Evolutionary conservation across 2,113 vertebrate genomes (phyloP).

Genomic region (Apodemus sylvaticus): DNA sequence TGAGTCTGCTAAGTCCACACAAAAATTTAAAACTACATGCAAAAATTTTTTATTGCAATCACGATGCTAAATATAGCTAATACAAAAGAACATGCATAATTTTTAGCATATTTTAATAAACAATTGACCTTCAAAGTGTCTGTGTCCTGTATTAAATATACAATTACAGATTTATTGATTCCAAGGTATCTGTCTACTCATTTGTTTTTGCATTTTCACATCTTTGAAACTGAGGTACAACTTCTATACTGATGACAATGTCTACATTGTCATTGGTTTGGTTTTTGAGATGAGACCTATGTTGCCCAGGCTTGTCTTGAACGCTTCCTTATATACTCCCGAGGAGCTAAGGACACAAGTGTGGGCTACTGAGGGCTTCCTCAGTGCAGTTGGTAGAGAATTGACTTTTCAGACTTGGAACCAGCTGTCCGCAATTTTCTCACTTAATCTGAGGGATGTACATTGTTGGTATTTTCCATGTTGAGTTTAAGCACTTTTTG

Average conservation of each 20-base stretch:
- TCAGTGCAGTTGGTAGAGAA: not conserved
- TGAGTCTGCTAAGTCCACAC: not conserved
- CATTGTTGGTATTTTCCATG: slow-evolving; percentile 22
- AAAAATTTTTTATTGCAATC: not conserved
- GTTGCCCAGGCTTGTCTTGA: not conserved
- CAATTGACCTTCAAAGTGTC: not conserved
- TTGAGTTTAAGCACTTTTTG: slow-evolving; percentile 1
- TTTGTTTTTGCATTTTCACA: not conserved
- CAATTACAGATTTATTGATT: not conserved
- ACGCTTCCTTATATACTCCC: not conserved
- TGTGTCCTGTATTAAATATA: not conserved
- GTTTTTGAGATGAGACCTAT: not conserved
- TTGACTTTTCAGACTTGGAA: not conserved
- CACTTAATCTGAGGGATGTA: not conserved
- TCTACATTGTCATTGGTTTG: not conserved
- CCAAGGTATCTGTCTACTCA: not conserved
- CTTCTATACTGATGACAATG: not conserved
- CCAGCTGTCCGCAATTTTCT: not conserved
- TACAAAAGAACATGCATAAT: not conserved
- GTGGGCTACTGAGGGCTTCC: not conserved
- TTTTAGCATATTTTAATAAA: not conserved
- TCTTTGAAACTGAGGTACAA: not conserved
- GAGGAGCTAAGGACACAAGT: not conserved
- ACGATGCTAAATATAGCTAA: not conserved
- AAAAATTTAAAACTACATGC: not conserved